Evolutionary conservation across 2,113 vertebrate genomes (phyloP), one percentile per base, ranked within the genome.

Genomic region (Phalacrocorax brasilianus): DNA sequence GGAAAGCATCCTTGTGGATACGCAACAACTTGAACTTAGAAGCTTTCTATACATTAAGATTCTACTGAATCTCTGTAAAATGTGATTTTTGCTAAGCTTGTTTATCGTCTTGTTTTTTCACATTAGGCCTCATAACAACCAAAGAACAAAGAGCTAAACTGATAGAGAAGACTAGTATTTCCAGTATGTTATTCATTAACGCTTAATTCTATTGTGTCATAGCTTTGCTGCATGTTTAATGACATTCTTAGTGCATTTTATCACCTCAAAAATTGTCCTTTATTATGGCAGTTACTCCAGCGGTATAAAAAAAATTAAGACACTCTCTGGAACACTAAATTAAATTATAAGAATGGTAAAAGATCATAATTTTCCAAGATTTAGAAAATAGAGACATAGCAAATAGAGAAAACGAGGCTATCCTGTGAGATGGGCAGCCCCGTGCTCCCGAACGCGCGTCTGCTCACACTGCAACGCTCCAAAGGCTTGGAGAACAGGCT

Each of bases 261-360:
- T 96, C 91, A 96, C 61, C 91, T 79, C 79, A 77, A 85, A 93
- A 90, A 91, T 71, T 95, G 88, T 50, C 92, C 95, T 97, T 97
- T 91, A 96, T 95, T 96, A 93, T 42, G 82, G 77, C 89, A 95
- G 50, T 75, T 96, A 94, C 70, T 85, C 78, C 83, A 85, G 73
- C 85, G 91, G 85, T 89, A 82, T 30, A 70, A 55, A 91, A 95
- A 91, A 77, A 95, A 96, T 83, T 88, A 96, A 91, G 42, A 82
- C 85, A 96, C 77, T 55, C 88, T 74, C 49, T 81, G 47, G 72
- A 95, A 85, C 72, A 40, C 59, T 89, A 87, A 92, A 93, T 93
- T 87, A 65, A 82, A 70, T 93, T 65, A 38, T 16, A 90, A 82
- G 95, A 85, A 81, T 15, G 23, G 61, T 49, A 44, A 11, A 75